Evolutionary conservation across 2,888 invertebrate genomes (phyloP).

Genomic region (Cenopis cana): DNA sequence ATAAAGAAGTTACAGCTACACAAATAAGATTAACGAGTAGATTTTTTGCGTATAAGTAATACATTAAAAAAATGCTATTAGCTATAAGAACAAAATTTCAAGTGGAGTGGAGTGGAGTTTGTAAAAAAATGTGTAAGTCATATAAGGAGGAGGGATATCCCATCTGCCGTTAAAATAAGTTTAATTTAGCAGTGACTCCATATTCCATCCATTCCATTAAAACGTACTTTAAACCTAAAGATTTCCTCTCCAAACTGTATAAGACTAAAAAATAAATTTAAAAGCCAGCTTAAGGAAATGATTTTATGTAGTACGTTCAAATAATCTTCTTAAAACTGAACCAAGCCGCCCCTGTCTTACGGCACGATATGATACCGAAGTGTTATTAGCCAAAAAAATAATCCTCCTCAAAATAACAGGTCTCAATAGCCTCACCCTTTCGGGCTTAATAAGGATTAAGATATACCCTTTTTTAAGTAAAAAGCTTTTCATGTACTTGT

Average conservation of each 20-base stretch:
- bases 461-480: slow-evolving; percentile 79
- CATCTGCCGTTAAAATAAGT: neutral
- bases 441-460: slow-evolving; percentile 82
- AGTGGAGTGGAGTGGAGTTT: no score
- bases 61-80: no score
- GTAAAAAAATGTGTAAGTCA: neutral
- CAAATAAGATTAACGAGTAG: no score
- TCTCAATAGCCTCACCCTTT: slow-evolving; percentile 74
- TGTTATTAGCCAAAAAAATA: slow-evolving; percentile 57
- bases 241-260: slow-evolving; percentile 27
- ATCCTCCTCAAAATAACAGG: slow-evolving; percentile 76
- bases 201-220: slow-evolving; percentile 8
- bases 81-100: no score
- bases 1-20: no score
- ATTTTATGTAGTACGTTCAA: slow-evolving; percentile 44
- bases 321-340: slow-evolving; percentile 65
- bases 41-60: no score
- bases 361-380: slow-evolving; percentile 70
- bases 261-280: slow-evolving; percentile 37
- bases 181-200: neutral
- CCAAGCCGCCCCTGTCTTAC: slow-evolving; percentile 60
- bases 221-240: slow-evolving; percentile 17
- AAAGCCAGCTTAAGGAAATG: slow-evolving; percentile 43
- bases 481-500: slow-evolving; percentile 79
- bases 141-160: neutral